Base-by-base conservation (phyloP, 2,113 vertebrate species). In the Percopsis transmontana region DNA sequence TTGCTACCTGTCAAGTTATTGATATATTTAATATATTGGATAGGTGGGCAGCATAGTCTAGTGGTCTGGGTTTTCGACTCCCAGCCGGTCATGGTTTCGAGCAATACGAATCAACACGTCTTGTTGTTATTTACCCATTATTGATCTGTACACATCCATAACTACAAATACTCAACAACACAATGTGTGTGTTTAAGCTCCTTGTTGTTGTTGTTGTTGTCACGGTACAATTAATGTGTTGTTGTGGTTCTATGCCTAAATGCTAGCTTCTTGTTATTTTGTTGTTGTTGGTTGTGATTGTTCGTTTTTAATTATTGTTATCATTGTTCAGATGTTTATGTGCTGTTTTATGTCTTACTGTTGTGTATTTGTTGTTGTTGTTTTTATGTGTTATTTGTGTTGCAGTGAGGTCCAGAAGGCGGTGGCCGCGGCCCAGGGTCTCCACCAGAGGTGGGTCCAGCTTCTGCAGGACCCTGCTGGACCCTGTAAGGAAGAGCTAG, bases 361-460 rank as follows among this genome's bases (percentile, higher is more conserved):
- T 40, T 54, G 61, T 48, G 10, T 19, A 27, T 40, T 20, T 48
- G 44, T 16, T 42, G n/a, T 14, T 14, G 13, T 78, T 21, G 21
- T 51, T 19, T 21, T 1, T 16, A 16, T 57, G 24, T 18, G 5
- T 58, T 62, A 20, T 61, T 33, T 5, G 1, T 53, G 74, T 24
- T 12, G 44, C 85, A 98, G 97, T 61, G 97, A 99, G 90, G 97
- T 99, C 5, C 96, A 98, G 87, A 99, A 99, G 84, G 97, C 97
- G 0, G 95, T 99, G 66, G 97, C 97, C 44, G 96, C 95, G 1
- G 96, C 97, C 1, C 96, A 97, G 83, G 96, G 93, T 16, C 91
- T 99, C 81, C 96, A 98, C 88, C 96, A 96, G 81, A 91, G 97
- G 94, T 99, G 97, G 97, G 91, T 86, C 0, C 94, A 97, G 73